Conservation (phyloP, 2,888 invertebrate species). For the Drosophila nigricruria region DNA sequence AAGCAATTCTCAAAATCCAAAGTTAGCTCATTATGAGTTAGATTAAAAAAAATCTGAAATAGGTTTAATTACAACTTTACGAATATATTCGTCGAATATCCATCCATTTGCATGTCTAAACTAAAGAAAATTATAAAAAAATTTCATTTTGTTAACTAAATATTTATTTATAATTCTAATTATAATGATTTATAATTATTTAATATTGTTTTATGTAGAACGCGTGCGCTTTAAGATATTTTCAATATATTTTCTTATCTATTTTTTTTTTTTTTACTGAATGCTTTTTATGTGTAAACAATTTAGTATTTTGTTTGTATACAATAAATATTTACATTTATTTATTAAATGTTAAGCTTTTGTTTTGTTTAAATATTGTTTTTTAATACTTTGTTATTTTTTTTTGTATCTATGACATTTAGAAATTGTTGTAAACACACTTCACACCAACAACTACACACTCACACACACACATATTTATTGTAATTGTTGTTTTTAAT, state of each 20-base stretch:
- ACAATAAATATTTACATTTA: slow-evolving; percentile 37
- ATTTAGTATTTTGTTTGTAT: slow-evolving; percentile 27
- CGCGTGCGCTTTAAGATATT: slow-evolving; percentile 26
- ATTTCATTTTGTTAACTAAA: slow-evolving; percentile 20
- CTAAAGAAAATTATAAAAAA: not conserved
- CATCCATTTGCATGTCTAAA: slow-evolving; percentile 23
- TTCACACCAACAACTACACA: slow-evolving; percentile 7
- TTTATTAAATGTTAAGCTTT: slow-evolving; percentile 32
- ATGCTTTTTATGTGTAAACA: slow-evolving; percentile 32
- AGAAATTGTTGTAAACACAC: slow-evolving; percentile 22
- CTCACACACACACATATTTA: slow-evolving; percentile 17
- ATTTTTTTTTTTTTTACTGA: not conserved
- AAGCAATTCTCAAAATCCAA: slow-evolving; percentile 3
- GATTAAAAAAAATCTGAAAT: not conserved
- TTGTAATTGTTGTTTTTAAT: slow-evolving; percentile 56
- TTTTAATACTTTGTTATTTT: slow-evolving; percentile 3
- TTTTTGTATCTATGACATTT: slow-evolving; percentile 16
- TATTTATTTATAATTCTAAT: slow-evolving; percentile 28
- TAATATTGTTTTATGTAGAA: slow-evolving; percentile 23
- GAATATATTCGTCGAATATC: slow-evolving; percentile 1
- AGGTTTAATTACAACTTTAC: not conserved
- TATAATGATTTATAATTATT: slow-evolving; percentile 19
- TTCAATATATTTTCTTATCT: slow-evolving; percentile 15
- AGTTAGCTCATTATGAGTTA: not conserved
- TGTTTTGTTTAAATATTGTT: slow-evolving; percentile 19